A percentile compares a stretch with the other conserved stretches of the same genome.
Evolutionary conservation across 2,113 vertebrate species (phyloP).

Genomic region (Podarcis cretensis): DNA sequence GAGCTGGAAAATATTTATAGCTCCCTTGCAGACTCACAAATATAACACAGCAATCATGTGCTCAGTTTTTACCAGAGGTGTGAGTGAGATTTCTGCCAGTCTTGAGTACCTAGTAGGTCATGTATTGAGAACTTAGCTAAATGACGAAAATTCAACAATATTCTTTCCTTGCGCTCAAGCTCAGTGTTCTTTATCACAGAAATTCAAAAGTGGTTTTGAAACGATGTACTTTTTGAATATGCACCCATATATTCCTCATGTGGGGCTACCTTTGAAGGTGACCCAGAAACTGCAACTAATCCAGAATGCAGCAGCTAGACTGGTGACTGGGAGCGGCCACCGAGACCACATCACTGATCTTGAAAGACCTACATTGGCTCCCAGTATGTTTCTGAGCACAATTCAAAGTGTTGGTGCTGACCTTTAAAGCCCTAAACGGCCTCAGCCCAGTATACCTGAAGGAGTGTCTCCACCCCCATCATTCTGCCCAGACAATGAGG

Average conservation of each 20-base stretch:
- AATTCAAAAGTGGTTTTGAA: neutral
- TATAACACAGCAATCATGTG: neutral
- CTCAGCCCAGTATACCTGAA: no score
- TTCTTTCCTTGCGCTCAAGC: neutral
- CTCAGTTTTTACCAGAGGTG: constrained; percentile 6
- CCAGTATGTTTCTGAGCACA: no score
- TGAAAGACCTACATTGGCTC: no score
- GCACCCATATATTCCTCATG: neutral
- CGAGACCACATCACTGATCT: no score
- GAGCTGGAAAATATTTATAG: constrained; percentile 22
- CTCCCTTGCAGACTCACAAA: accelerated
- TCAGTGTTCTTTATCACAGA: constrained; percentile 27
- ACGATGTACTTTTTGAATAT: neutral
- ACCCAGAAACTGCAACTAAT: no score
- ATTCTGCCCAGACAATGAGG: no score
- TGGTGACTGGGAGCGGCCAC: no score
- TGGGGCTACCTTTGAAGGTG: no score
- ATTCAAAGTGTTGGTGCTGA: no score
- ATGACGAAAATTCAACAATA: neutral
- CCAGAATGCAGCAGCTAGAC: no score
- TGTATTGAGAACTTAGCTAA: neutral
- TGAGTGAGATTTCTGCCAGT: constrained; percentile 14
- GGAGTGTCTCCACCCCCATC: no score
- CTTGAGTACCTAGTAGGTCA: neutral
- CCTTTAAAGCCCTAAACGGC: no score